Evolutionary conservation across 2,888 invertebrate species (phyloP), one percentile per base, ranked within the genome.

Genomic region (Lutraria lutraria): DNA sequence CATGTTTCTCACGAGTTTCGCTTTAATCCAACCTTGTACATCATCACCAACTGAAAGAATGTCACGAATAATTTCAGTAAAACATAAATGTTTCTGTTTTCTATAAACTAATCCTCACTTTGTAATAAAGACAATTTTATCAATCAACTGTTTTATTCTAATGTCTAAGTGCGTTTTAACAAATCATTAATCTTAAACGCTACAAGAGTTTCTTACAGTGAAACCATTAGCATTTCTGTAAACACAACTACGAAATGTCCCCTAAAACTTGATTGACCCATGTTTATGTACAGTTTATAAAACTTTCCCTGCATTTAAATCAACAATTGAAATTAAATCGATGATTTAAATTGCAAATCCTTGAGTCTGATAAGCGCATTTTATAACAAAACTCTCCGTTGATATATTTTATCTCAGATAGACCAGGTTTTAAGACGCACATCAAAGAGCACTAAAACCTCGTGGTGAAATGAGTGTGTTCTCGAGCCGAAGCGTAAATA

Each of bases 251-350:
- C 76, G 34, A 31, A 76, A 19, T 10, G 12, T 76, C 76, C 76
- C 76, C 29, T 76, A 76, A 34, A 16, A 31, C 43, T 43, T 34
- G 29, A 76, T 76, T 76, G 29, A 76, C 76, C 31, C 34, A 76
- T 16, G 76, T 31, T 76, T 76, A 76, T 76, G 76, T 76, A 19
- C 19, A 76, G 76, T 76, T 34, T 76, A 76, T 34, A 34, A 60
- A 80, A 54, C 25, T 80, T 80, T 80, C 76, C 25, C 43, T 80
- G 60, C 25, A 85, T 85, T 85, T 85, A 85, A 85, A 85, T 85
- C 80, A 85, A 85, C 85, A 85, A 85, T 85, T 54, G 85, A 85
- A 85, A 85, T 85, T 80, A 85, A 85, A 79, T 80, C 60, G 60
- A 85, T 60, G 85, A 80, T 85, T 85, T 85, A 85, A 85, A 85